phyloP scores from a whole-genome alignment of 2,888 invertebrate species.

The Latrodectus elegans region DNA sequence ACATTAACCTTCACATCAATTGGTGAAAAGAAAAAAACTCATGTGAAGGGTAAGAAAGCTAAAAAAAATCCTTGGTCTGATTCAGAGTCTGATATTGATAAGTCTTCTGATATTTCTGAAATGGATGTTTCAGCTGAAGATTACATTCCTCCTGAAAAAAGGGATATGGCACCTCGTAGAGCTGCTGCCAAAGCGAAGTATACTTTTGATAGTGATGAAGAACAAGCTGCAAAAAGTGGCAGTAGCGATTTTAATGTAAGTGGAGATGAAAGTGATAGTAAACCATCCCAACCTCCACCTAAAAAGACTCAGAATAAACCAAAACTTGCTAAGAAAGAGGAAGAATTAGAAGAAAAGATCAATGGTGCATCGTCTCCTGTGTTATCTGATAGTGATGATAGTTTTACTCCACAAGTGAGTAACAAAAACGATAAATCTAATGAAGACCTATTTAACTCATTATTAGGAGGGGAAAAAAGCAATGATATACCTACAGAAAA shows the following conservation, averaged over 20 bases:
- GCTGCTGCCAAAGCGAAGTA: slow-evolving; percentile 69
- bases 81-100: slow-evolving; percentile 68
- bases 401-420: slow-evolving; percentile 8
- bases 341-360: slow-evolving; percentile 6
- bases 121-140: slow-evolving; percentile 48
- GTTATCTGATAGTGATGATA: slow-evolving; percentile 47
- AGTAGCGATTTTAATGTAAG: background rate
- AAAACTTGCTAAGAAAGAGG: background rate
- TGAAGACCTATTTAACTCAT: slow-evolving; percentile 52
- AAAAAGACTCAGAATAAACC: background rate
- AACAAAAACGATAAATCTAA: slow-evolving; percentile 32
- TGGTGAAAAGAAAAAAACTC: slow-evolving; percentile 28
- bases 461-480: slow-evolving; percentile 22
- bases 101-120: slow-evolving; percentile 55
- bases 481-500: background rate
- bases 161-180: slow-evolving; percentile 59
- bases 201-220: slow-evolving; percentile 71
- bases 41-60: slow-evolving; percentile 33
- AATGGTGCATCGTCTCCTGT: slow-evolving; percentile 51
- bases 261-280: slow-evolving; percentile 5
- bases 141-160: slow-evolving; percentile 67
- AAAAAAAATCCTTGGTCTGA: slow-evolving; percentile 74
- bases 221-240: slow-evolving; percentile 28
- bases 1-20: slow-evolving; percentile 14
- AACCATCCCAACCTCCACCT: slow-evolving; percentile 10